Evolutionary conservation across 2,113 vertebrate genomes (phyloP).

Genomic region (Agapornis roseicollis): DNA sequence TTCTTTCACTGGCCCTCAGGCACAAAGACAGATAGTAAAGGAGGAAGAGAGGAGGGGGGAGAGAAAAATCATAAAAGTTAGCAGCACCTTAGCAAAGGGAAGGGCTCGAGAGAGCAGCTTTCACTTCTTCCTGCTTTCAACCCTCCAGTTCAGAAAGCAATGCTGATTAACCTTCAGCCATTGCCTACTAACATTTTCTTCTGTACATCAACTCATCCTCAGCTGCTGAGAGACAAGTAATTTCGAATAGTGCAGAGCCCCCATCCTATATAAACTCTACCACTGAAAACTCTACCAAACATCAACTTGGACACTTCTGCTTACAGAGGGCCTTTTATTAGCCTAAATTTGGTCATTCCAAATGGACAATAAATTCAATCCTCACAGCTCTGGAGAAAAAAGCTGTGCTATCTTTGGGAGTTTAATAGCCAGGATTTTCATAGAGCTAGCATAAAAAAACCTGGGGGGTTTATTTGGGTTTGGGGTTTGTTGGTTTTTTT

Average conservation of each 20-base stretch:
- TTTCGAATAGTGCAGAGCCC: slow-evolving; percentile 4
- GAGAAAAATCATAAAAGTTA: slow-evolving; percentile 74
- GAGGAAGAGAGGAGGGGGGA: background rate
- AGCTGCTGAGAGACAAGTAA: background rate
- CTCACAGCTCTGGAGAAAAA: background rate
- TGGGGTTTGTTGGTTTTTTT: background rate
- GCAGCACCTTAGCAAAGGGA: slow-evolving; percentile 67
- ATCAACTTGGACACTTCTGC: slow-evolving; percentile 33
- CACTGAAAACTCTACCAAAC: slow-evolving; percentile 19
- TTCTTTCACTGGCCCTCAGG: slow-evolving; percentile 87
- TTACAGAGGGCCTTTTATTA: slow-evolving; percentile 60
- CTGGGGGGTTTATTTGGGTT: background rate
- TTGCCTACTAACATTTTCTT: slow-evolving; percentile 25
- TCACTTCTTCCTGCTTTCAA: slow-evolving; percentile 29
- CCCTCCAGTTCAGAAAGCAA: background rate
- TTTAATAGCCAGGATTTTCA: slow-evolving; percentile 38
- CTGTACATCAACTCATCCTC: slow-evolving; percentile 11
- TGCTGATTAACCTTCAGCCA: slow-evolving; percentile 25
- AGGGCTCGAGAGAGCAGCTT: background rate
- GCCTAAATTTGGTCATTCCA: slow-evolving; percentile 53
- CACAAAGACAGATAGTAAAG: slow-evolving; percentile 81
- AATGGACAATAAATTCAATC: slow-evolving; percentile 66
- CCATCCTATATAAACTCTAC: slow-evolving; percentile 32
- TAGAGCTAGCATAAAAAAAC: background rate
- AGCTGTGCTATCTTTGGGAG: background rate